Evolutionary conservation across 92 coral and sea anemone species (phyloP), one percentile per base, ranked within the genome.

Genomic region (Epizoanthus rinbou): DNA sequence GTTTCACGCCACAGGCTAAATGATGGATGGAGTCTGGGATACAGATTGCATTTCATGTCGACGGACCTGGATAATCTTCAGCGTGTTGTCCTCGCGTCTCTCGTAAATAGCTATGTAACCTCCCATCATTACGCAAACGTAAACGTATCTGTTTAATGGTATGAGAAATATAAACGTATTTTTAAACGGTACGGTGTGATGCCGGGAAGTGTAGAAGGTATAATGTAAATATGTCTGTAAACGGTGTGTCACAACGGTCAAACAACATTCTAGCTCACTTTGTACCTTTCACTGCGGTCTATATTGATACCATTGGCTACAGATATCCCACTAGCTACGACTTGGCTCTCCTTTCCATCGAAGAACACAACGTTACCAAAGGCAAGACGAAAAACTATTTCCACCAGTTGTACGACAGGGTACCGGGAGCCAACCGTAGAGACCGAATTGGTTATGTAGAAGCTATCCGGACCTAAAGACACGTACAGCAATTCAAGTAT

Each of bases 391-490:
- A 92, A 84, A 25, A 93, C 9, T 43, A 87, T 75, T n/a, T 18
- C 84, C 64, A 78, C 79, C 13, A 92, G 59, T 64, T 57, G 57
- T 25, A 79, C 39, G n/a, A 81, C 81, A 7, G 83, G 21, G 28
- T 84, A 60, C 57, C 81, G 80, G 60, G 28, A 74, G 73, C 63
- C 88, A 63, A 87, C 88, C 86, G 86, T 85, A 57, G 89, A 95
- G 21, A 86, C 80, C 57, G 91, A 94, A 80, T 95, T 95, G 52
- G 98, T 91, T 56, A 93, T 91, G 65, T 90, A 95, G 86, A 95
- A 95, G 47, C 88, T 87, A 18, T 85, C 88, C 6, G 89, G 97
- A 73, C 97, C 98, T 95, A 64, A 52, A 62, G 81, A 39, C 14
- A 11, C n/a, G n/a, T n/a, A n/a, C 54, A 50, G 7, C 15, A 50